A percentile compares a stretch with the other conserved stretches of the same genome.
These are phyloP conservation scores for Leptonema lineaticorne DNA, from an alignment of 1,140 invertebrate species.

Conservation along the genomic window DNA sequence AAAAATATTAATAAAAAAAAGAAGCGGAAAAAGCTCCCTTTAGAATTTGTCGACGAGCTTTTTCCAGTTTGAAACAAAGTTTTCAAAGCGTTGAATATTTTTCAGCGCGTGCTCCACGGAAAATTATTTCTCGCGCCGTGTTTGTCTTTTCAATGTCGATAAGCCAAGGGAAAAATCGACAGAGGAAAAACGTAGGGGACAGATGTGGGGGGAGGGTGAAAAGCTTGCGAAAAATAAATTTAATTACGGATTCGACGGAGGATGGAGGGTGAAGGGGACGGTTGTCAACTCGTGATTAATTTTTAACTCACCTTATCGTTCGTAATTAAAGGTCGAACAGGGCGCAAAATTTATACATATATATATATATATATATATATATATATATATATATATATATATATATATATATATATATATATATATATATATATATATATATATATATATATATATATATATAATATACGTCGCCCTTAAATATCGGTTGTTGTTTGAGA, in stretches of 20 bases:
- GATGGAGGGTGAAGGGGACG: too few relatives aligned
- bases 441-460: too few relatives aligned
- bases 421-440: too few relatives aligned
- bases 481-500: background rate
- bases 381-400: too few relatives aligned
- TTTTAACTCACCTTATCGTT: background rate
- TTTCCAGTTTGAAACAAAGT: background rate
- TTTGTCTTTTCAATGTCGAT: background rate
- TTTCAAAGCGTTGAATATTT: background rate
- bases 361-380: too few relatives aligned
- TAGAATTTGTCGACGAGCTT: background rate
- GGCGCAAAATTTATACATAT: too few relatives aligned
- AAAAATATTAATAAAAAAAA: too few relatives aligned
- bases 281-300: slow-evolving; percentile 7
- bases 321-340: background rate
- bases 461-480: background rate
- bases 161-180: background rate
- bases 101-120: background rate
- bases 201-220: background rate
- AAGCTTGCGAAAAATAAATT: background rate
- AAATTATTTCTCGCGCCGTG: background rate
- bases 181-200: background rate
- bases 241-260: background rate
- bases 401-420: too few relatives aligned
- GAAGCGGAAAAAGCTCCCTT: too few relatives aligned